phyloP scores from a whole-genome alignment of 2,113 vertebrate genomes.

The Puma concolor region DNA sequence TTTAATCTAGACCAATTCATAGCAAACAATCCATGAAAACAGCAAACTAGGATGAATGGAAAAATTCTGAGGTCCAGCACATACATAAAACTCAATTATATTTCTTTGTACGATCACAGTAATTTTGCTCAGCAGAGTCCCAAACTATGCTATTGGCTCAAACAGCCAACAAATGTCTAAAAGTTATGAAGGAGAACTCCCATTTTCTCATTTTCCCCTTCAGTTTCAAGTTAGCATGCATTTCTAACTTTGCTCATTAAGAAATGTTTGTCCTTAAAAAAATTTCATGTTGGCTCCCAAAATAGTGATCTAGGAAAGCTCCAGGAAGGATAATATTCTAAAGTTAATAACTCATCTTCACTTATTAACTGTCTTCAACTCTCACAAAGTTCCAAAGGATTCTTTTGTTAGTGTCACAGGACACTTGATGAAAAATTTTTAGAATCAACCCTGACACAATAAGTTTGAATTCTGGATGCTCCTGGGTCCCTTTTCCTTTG shows the following conservation, averaged over 20 bases:
- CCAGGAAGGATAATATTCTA: neutral
- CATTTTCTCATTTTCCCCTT: neutral
- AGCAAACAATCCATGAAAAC: neutral
- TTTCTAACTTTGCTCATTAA: conserved; percentile 27
- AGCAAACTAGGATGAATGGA: neutral
- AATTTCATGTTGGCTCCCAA: neutral
- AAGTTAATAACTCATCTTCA: conserved; percentile 39
- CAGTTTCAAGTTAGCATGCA: neutral
- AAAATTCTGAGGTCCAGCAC: neutral
- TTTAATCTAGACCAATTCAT: neutral
- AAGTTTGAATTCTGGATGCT: conserved; percentile 13
- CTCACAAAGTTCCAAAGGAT: neutral
- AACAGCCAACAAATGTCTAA: neutral
- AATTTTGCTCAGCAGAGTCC: neutral
- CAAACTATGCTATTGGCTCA: neutral
- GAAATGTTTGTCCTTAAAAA: conserved; percentile 30
- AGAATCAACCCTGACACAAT: neutral
- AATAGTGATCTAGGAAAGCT: neutral
- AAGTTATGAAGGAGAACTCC: neutral
- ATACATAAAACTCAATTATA: neutral
- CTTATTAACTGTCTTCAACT: neutral
- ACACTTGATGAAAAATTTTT: neutral
- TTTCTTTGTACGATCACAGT: neutral
- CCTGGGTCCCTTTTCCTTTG: neutral
- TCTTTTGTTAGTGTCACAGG: neutral